phyloP scores from a whole-genome alignment of 1,140 invertebrate species.

The Nephotettix cincticeps region DNA sequence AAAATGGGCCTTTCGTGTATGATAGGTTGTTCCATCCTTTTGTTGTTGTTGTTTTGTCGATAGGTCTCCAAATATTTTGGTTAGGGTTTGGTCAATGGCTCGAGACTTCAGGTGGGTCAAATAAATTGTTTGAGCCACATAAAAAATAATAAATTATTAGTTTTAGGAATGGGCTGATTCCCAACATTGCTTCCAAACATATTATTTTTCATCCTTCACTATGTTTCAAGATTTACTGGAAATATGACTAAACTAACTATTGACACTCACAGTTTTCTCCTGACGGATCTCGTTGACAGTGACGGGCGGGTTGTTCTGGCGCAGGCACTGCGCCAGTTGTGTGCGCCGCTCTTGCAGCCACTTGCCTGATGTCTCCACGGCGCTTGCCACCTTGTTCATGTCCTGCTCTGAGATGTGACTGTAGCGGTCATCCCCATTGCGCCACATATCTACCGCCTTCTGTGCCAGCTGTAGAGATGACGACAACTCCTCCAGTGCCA shows the following conservation, averaged over 20 bases:
- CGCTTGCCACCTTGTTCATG: slow-evolving; percentile 50
- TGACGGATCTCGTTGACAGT: slow-evolving; percentile 72
- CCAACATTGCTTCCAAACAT: too few relatives aligned
- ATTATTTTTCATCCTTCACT: too few relatives aligned
- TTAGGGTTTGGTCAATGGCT: too few relatives aligned
- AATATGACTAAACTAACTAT: not conserved
- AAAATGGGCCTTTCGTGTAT: too few relatives aligned
- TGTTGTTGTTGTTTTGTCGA: too few relatives aligned
- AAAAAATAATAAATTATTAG: too few relatives aligned
- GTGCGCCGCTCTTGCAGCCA: slow-evolving; percentile 40
- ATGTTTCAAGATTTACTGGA: too few relatives aligned
- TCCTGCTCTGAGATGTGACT: slow-evolving; percentile 80
- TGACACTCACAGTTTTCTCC: slow-evolving; percentile 62
- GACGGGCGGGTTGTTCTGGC: slow-evolving; percentile 67
- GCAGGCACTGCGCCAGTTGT: slow-evolving; percentile 58
- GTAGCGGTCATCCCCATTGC: slow-evolving; percentile 75
- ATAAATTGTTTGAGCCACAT: too few relatives aligned
- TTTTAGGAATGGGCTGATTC: too few relatives aligned
- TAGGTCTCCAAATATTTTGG: too few relatives aligned
- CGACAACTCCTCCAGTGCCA: slow-evolving; percentile 74
- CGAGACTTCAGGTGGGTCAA: too few relatives aligned
- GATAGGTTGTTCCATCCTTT: too few relatives aligned
- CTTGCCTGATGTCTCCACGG: slow-evolving; percentile 51
- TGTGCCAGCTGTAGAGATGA: slow-evolving; percentile 68
- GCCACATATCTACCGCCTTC: slow-evolving; percentile 67